A percentile compares a stretch with the other conserved stretches of the same genome.
Conservation (phyloP, 2,797 vertebrate species). For the Sebastes elongatus region DNA sequence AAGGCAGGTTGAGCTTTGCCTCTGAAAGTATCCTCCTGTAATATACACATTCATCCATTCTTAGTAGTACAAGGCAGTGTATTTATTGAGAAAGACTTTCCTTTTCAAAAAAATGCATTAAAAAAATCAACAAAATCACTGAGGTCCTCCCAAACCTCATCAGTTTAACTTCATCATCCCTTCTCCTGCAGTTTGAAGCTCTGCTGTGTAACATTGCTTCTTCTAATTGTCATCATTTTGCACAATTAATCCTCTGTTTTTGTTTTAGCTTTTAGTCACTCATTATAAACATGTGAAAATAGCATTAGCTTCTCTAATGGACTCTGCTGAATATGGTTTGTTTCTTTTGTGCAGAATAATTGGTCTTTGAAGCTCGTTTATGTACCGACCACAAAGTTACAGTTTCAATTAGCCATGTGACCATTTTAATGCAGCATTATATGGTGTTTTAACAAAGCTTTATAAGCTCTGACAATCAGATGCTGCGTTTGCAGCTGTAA, state of each 20-base stretch:
- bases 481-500: neutral
- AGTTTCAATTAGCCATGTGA: neutral
- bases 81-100: conserved; percentile 7
- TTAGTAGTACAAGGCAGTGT: neutral
- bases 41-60: neutral
- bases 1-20: neutral
- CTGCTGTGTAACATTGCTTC: neutral
- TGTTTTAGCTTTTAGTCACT: conserved; percentile 43
- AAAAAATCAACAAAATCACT: neutral
- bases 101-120: neutral
- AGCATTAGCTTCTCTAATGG: conserved; percentile 30
- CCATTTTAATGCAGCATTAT: neutral
- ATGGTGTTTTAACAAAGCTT: no score
- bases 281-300: conserved; percentile 48
- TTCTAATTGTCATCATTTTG: conserved; percentile 22
- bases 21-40: conserved; percentile 3
- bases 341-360: conserved; percentile 39
- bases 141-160: neutral
- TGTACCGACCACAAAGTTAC: neutral
- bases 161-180: neutral
- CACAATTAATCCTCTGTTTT: conserved; percentile 20
- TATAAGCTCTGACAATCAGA: neutral
- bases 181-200: neutral
- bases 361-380: conserved; percentile 26
- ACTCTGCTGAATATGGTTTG: conserved; percentile 28